Conservation (phyloP, 2,888 invertebrate genomes). For the Eupithecia exiguata region DNA sequence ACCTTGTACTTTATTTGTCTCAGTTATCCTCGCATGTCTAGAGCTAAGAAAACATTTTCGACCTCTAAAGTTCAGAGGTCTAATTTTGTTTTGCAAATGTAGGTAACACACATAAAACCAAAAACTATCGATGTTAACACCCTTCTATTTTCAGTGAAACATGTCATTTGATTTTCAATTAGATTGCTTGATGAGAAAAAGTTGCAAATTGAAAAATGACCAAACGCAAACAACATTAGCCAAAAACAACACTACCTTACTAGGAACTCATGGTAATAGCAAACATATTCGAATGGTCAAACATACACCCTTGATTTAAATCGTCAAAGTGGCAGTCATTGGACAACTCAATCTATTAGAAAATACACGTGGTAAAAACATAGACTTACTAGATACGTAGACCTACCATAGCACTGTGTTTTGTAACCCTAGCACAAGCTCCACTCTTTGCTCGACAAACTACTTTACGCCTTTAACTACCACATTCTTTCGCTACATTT, state of each 20-base stretch:
- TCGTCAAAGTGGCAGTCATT: conserved; percentile 17
- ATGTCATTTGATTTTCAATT: conserved; percentile 7
- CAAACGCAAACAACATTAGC: background rate
- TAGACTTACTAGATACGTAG: background rate
- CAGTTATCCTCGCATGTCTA: too few relatives aligned
- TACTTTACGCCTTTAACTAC: too few relatives aligned
- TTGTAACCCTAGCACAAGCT: background rate
- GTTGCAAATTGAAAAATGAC: conserved; percentile 5
- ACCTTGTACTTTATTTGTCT: too few relatives aligned
- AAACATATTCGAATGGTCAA: conserved; percentile 21
- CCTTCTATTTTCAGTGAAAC: background rate
- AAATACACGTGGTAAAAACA: background rate
- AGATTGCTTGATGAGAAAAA: conserved; percentile 2
- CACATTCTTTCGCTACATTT: too few relatives aligned
- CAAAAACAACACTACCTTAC: background rate
- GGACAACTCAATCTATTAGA: conserved; percentile 29
- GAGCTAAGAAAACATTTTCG: too few relatives aligned
- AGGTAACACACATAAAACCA: too few relatives aligned
- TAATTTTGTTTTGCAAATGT: too few relatives aligned
- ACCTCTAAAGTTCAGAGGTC: background rate
- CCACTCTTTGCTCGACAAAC: background rate
- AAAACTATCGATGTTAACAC: background rate
- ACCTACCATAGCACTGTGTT: background rate
- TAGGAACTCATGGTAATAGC: conserved; percentile 35
- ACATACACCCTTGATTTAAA: conserved; percentile 23